phyloP scores from a whole-genome alignment of 2,888 invertebrate species.

The Agrilus cyanescens region DNA sequence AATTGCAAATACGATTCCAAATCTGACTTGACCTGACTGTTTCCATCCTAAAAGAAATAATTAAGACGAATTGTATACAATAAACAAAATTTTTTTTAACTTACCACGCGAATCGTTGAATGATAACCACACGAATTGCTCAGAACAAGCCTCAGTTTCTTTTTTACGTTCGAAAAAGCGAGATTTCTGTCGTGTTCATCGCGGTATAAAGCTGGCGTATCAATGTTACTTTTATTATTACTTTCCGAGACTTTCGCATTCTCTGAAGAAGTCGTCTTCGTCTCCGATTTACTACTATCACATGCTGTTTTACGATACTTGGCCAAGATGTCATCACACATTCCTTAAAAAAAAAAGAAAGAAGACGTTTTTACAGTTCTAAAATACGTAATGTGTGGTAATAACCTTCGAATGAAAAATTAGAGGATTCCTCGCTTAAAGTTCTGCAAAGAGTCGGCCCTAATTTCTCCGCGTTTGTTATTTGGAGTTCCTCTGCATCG shows the following conservation, averaged over 20 bases:
- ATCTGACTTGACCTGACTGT: slow-evolving; percentile 25
- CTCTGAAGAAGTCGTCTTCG: slow-evolving; percentile 11
- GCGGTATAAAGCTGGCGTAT: slow-evolving; percentile 33
- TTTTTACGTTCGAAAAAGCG: slow-evolving; percentile 63
- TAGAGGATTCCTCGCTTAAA: too few relatives aligned
- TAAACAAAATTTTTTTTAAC: slow-evolving; percentile 1
- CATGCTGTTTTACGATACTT: slow-evolving; percentile 58
- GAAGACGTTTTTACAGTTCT: neutral
- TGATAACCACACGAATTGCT: slow-evolving; percentile 76
- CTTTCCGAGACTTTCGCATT: slow-evolving; percentile 2
- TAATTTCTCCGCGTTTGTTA: too few relatives aligned
- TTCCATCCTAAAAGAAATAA: slow-evolving; percentile 12
- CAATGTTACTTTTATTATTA: neutral
- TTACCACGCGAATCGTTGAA: slow-evolving; percentile 32
- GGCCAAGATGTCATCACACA: slow-evolving; percentile 85
- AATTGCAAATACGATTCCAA: slow-evolving; percentile 57
- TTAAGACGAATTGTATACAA: neutral
- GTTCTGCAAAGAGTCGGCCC: too few relatives aligned
- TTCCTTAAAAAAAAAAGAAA: slow-evolving; percentile 41
- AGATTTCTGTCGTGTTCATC: slow-evolving; percentile 43
- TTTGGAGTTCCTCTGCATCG: slow-evolving; percentile 30
- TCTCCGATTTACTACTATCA: slow-evolving; percentile 18
- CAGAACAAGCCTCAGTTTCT: slow-evolving; percentile 80
- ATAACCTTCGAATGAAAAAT: too few relatives aligned
- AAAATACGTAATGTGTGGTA: too few relatives aligned